Percentiles rank a stretch among this genome's conserved stretches.
These are phyloP conservation scores for Metallyticus violacea DNA, from an alignment of 2,888 invertebrate species.

Conservation along the genomic window DNA sequence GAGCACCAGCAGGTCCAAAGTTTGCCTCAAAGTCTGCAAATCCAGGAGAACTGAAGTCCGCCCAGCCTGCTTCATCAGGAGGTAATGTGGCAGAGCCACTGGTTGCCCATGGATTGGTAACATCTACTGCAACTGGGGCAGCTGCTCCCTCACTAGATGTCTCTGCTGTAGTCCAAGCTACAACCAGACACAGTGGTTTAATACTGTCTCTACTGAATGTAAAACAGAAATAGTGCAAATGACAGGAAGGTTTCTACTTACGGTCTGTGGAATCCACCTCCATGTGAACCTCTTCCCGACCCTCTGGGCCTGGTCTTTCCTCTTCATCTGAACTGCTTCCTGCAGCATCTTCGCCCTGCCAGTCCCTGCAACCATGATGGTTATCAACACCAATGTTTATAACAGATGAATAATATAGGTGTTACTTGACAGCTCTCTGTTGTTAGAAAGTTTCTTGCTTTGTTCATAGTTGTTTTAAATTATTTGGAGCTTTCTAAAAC, in stretches of 20 bases:
- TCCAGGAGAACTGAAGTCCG: constrained; percentile 44
- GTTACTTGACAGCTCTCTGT: no score
- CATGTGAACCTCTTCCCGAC: constrained; percentile 47
- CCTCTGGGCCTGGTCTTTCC: constrained; percentile 40
- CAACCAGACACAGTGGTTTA: background rate
- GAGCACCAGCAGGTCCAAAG: constrained; percentile 13
- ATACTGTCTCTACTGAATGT: background rate
- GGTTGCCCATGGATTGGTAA: constrained; percentile 44
- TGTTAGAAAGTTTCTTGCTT: no score
- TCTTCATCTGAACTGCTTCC: constrained; percentile 37
- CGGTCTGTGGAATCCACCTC: constrained; percentile 51
- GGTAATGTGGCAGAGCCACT: constrained; percentile 39
- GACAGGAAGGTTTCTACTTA: constrained; percentile 39
- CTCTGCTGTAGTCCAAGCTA: constrained; percentile 24
- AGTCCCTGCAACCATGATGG: background rate
- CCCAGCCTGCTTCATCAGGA: constrained; percentile 44
- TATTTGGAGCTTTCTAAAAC: no score
- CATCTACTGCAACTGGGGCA: constrained; percentile 44
- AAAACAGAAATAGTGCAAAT: constrained; percentile 16
- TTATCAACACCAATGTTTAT: no score
- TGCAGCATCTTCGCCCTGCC: constrained; percentile 30
- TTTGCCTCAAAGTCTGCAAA: constrained; percentile 33
- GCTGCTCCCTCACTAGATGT: constrained; percentile 30
- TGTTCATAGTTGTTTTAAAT: no score
- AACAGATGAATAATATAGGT: no score